Evolutionary conservation across 2,888 invertebrate species (phyloP), one percentile per base, ranked within the genome.

Genomic region (Schizaphis graminum): DNA sequence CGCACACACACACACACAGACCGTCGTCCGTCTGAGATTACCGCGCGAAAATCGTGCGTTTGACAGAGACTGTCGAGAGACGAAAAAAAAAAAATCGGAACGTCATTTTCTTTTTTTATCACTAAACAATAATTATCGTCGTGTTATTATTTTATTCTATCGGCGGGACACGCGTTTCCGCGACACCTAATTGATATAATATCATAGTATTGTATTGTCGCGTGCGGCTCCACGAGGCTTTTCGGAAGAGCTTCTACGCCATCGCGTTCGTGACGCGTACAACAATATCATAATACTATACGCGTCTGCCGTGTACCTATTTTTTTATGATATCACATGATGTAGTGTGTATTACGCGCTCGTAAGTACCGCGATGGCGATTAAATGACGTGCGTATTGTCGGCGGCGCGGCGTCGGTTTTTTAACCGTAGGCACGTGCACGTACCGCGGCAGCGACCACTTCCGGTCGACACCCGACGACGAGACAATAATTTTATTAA

Each of bases 391-490:
- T 21, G 53, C 21, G 49, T 11, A 49, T 16, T 24, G 88, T 35
- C 41, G n/a, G n/a, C n/a, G n/a, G n/a, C n/a, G 41, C 21, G 28
- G 41, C n/a, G 89, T 86, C 8, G 86, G 88, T 88, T 92, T 92
- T 92, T 92, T 92, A 92, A 77, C 91, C 91, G 86, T 16, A 16
- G 61, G 56, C 92, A 92, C 92, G 92, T 87, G 92, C 44, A 0
- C 11, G 92, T n/a, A 0, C 11, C 11, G 41, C 86, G 47, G 47
- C 28, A 28, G 28, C 44, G n/a, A 87, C 87, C 87, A 87, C 87
- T 87, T 85, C 56, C 56, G 56, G 56, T 57, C 35, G 41, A 41
- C 89, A 44, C 57, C 67, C 67, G 56, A 56, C 85, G 53, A 44
- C 26, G 61, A 44, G 5, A 35, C 56, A 41, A 57, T 28, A 57